These are phyloP conservation scores for Corythaixoides concolor DNA, from an alignment of 2,113 vertebrate species.

Conservation along the genomic window DNA sequence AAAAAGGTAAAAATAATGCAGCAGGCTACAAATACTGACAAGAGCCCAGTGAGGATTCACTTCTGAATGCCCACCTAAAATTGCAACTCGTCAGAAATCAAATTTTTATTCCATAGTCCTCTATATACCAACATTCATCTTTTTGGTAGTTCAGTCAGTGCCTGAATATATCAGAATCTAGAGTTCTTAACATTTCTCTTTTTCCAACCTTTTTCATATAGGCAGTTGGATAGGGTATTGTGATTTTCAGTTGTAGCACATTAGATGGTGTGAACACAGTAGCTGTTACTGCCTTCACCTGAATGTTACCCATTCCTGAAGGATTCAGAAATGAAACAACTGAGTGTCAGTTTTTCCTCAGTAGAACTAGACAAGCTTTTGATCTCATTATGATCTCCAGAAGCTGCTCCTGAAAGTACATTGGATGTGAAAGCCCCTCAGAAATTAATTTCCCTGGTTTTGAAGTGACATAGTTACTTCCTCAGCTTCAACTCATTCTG, in stretches of 20 bases:
- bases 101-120: background rate
- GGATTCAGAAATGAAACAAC: background rate
- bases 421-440: background rate
- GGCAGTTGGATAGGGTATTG: background rate
- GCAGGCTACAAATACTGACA: slow-evolving; percentile 64
- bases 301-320: background rate
- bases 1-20: slow-evolving; percentile 60
- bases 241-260: background rate
- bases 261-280: background rate
- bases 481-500: background rate
- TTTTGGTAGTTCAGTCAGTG: background rate
- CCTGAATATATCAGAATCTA: background rate
- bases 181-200: background rate
- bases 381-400: background rate
- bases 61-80: background rate
- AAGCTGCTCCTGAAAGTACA: background rate
- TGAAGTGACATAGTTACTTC: background rate
- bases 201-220: background rate
- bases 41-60: background rate
- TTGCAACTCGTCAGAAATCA: background rate
- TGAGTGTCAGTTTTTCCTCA: background rate
- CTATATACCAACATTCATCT: background rate
- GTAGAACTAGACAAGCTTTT: background rate
- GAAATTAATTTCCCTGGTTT: background rate
- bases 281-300: background rate